Evolutionary conservation across 2,113 vertebrate species (phyloP).

Genomic region (Astatotilapia flaviijosephi): DNA sequence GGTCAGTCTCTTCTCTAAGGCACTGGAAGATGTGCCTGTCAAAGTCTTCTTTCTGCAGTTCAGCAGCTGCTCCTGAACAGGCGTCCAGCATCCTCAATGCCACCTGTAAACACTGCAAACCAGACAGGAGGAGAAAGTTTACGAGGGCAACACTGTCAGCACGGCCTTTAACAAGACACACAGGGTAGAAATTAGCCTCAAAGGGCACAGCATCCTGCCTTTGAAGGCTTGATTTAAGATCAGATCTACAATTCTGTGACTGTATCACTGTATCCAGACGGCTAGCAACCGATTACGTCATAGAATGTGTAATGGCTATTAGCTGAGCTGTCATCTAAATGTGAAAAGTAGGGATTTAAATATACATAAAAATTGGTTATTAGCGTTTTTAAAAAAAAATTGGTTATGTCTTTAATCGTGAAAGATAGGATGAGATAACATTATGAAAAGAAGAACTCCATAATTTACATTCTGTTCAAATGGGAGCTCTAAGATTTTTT

Average conservation of each 20-base stretch:
- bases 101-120: conserved; percentile 78
- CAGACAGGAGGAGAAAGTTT: background rate
- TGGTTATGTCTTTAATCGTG: background rate
- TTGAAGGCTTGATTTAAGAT: background rate
- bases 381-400: too few species aligned
- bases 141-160: background rate
- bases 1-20: conserved; percentile 73
- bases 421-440: background rate
- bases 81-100: conserved; percentile 78
- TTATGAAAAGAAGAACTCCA: background rate
- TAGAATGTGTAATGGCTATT: background rate
- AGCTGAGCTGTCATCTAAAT: background rate
- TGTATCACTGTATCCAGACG: background rate
- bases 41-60: conserved; percentile 81
- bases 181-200: background rate
- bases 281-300: background rate
- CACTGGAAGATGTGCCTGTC: conserved; percentile 85
- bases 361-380: background rate
- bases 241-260: background rate
- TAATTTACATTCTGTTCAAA: background rate
- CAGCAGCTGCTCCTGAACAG: conserved; percentile 76
- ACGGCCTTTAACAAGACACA: background rate
- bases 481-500: background rate
- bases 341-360: background rate
- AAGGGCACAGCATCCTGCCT: background rate